Evolutionary conservation across 1,140 invertebrate genomes (phyloP), one percentile per base, ranked within the genome.

Genomic region (Drosophila orosa): DNA sequence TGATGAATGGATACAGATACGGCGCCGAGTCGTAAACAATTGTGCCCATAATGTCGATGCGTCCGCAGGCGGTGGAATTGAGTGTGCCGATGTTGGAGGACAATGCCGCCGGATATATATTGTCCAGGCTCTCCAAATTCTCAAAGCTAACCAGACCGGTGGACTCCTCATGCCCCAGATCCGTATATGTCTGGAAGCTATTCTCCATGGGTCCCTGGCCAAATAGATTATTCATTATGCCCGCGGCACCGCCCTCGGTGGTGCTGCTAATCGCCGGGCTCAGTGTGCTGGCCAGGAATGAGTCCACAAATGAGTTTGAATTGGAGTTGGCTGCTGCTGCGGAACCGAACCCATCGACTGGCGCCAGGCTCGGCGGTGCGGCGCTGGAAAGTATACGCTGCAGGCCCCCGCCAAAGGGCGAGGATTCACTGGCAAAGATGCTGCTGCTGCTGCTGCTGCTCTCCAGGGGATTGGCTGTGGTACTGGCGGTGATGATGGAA

Each of bases 1-100:
- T 98, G 76, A 99, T 99, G 92, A 98, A 98, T 1, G 98, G 98
- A 93, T 97, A 99, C 22, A 99, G 93, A 92, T 98, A 99, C 1
- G 98, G 97, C 6, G 97, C 96, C 3, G 97, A 96, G 85, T 98
- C 97, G 74, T 97, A 95, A 0, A 98, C 97, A 67, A 98, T 98
- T 15, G 95, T 97, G 33, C 97, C 97, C 97, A 98, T 98, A 74
- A 98, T 97, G 86, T 97, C 97, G 48, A 95, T 94, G 13, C 97
- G 94, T 62, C 95, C 97, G 90, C 97, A 98, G 24, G 94, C 94
- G 66, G 91, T 91, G 47, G 87, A 90, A 48, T 93, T 93, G 27
- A 93, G 92, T 37, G 93, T 93, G 61, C 94, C 93, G 80, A 94
- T 93, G 68, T 93, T 93, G 54, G 93, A 93, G 59, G 93, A 93